Evolutionary conservation across 1,140 invertebrate species (phyloP).

Genomic region (Drosophila nikananu): DNA sequence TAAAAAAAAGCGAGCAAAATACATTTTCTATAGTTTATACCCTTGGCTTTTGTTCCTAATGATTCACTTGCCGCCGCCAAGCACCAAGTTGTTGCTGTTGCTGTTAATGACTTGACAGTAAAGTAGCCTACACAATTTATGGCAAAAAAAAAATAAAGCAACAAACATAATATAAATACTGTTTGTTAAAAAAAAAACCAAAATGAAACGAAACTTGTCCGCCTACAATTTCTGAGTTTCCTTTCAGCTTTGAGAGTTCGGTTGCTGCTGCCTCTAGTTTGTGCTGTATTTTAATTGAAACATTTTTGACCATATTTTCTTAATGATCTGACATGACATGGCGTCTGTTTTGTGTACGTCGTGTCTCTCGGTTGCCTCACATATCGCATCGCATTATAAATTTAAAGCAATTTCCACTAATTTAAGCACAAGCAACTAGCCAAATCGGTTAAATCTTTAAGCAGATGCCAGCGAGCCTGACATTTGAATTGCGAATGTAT

Average conservation of each 20-base stretch:
- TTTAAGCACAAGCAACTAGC: slow-evolving; percentile 71
- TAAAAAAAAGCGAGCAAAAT: slow-evolving; percentile 41
- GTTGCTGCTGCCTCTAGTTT: slow-evolving; percentile 59
- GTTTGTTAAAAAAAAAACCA: slow-evolving; percentile 8
- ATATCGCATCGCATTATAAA: slow-evolving; percentile 50
- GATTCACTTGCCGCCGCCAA: slow-evolving; percentile 59
- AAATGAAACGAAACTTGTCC: slow-evolving; percentile 68
- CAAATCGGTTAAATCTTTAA: slow-evolving; percentile 34
- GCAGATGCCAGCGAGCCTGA: slow-evolving; percentile 8
- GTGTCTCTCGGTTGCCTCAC: slow-evolving; percentile 26
- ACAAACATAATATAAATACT: slow-evolving; percentile 7
- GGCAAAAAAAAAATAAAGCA: slow-evolving; percentile 46
- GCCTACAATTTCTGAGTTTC: slow-evolving; percentile 79
- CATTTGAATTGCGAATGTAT: slow-evolving; percentile 34
- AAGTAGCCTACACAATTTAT: slow-evolving; percentile 83
- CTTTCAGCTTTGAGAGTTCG: slow-evolving; percentile 64
- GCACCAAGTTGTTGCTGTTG: slow-evolving; percentile 43
- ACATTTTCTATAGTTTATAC: slow-evolving; percentile 50
- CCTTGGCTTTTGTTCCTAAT: slow-evolving; percentile 72
- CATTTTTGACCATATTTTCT: slow-evolving; percentile 84
- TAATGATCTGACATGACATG: slow-evolving; percentile 83
- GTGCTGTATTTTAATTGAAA: slow-evolving; percentile 69
- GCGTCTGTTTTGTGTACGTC: slow-evolving; percentile 62
- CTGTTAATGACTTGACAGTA: slow-evolving; percentile 81
- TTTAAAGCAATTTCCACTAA: slow-evolving; percentile 73